Percentiles rank a stretch among this genome's conserved stretches.
phyloP scores from a whole-genome alignment of 2,888 invertebrate genomes.

The Cancer borealis region DNA sequence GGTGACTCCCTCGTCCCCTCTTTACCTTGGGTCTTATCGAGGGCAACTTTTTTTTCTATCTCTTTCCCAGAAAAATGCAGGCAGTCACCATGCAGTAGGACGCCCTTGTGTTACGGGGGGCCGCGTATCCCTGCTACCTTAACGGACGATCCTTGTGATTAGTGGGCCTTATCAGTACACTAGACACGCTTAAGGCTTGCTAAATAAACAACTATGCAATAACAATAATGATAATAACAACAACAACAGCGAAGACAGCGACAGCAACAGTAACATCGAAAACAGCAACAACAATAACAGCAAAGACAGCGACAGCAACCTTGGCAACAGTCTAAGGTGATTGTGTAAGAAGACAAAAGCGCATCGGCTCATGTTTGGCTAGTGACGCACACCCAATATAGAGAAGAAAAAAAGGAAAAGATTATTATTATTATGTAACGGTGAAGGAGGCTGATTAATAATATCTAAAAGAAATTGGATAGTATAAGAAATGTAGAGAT shows the following conservation, averaged over 20 bases:
- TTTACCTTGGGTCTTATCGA: background rate
- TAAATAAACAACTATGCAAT: no score
- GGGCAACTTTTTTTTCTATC: background rate
- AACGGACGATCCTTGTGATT: background rate
- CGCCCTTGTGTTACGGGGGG: background rate
- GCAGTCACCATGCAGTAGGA: background rate
- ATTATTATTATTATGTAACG: background rate
- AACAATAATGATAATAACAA: no score
- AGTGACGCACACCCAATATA: background rate
- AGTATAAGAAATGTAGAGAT: no score
- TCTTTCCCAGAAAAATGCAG: background rate
- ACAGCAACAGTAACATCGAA: no score
- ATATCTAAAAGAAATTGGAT: background rate
- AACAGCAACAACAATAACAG: no score
- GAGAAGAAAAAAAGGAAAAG: background rate
- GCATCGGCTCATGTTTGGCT: no score
- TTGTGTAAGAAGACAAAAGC: background rate
- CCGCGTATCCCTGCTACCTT: no score
- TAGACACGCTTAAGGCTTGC: no score
- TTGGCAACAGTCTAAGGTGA: background rate
- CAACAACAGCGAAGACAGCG: no score
- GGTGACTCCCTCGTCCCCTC: background rate
- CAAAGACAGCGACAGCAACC: constrained; percentile 14
- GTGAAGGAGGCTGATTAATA: background rate
- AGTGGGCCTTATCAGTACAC: no score